Evolutionary conservation across 1,140 invertebrate genomes (phyloP).

Genomic region (Drosophila kikkawai): DNA sequence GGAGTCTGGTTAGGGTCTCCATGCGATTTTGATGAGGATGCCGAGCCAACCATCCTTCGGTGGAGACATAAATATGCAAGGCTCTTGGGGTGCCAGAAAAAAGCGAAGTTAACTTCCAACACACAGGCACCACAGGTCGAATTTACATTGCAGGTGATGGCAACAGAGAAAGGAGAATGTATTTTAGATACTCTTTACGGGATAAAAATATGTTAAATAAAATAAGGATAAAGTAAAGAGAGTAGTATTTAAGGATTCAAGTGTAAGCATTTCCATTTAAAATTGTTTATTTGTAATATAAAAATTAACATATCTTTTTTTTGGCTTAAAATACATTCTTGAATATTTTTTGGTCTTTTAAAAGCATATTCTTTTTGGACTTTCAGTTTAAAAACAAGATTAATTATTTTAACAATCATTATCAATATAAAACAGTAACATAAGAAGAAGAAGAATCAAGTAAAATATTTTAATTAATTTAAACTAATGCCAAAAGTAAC

Average conservation of each 20-base stretch:
- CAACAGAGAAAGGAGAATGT: no score
- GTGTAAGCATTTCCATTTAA: no score
- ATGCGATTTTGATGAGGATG: constrained; percentile 6
- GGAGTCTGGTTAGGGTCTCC: constrained; percentile 24
- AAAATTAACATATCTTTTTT: neutral
- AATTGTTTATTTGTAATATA: neutral
- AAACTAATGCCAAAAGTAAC: neutral
- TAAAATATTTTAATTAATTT: neutral
- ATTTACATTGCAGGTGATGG: constrained; percentile 44
- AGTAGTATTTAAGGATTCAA: neutral
- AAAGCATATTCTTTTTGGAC: no score
- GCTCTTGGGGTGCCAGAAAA: constrained; percentile 43
- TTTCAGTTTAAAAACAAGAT: no score
- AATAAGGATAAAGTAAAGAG: neutral
- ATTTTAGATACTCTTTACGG: constrained; percentile 11
- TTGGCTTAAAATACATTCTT: neutral
- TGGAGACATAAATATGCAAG: constrained; percentile 48
- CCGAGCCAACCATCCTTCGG: constrained; percentile 6
- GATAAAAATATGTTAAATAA: neutral
- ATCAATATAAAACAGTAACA: neutral
- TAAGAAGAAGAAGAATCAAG: no score
- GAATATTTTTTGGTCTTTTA: neutral
- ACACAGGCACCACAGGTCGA: constrained; percentile 3
- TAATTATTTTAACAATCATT: neutral
- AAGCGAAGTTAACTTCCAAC: constrained; percentile 26